phyloP scores from a whole-genome alignment of 2,888 invertebrate genomes.

The Aphrophora alni region DNA sequence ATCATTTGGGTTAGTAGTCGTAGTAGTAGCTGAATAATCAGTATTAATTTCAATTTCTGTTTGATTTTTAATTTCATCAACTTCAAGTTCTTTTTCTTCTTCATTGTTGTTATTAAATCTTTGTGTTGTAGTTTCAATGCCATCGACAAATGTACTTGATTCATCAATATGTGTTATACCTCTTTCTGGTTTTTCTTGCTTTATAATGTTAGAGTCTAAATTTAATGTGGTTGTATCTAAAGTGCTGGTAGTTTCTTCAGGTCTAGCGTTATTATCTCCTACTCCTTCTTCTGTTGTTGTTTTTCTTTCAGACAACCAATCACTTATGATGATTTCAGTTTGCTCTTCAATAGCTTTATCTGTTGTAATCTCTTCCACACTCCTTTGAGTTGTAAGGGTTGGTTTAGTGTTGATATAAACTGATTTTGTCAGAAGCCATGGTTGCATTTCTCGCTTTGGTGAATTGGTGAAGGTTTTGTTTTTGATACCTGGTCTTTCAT shows the following conservation, averaged over 20 bases:
- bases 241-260: not conserved
- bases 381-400: not conserved
- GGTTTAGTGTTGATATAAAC: not conserved
- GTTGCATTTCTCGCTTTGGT: conserved; percentile 49
- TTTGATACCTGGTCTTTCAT: not conserved
- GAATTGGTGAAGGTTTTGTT: conserved; percentile 17
- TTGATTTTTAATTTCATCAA: not conserved
- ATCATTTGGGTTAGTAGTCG: too few relatives aligned
- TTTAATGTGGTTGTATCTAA: not conserved
- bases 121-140: not conserved
- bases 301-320: conserved; percentile 22
- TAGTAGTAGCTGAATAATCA: too few relatives aligned
- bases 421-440: conserved; percentile 49
- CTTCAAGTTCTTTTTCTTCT: not conserved
- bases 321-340: conserved; percentile 20
- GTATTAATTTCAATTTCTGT: not conserved
- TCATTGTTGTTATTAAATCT: not conserved
- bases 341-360: not conserved
- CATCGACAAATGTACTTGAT: not conserved
- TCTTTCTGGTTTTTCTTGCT: not conserved
- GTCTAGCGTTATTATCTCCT: not conserved
- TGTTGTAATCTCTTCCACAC: not conserved
- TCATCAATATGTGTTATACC: not conserved
- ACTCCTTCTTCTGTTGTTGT: conserved; percentile 10
- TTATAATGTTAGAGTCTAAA: not conserved